Base-by-base conservation (phyloP, 1,140 invertebrate species). In the Pinna nobilis region DNA sequence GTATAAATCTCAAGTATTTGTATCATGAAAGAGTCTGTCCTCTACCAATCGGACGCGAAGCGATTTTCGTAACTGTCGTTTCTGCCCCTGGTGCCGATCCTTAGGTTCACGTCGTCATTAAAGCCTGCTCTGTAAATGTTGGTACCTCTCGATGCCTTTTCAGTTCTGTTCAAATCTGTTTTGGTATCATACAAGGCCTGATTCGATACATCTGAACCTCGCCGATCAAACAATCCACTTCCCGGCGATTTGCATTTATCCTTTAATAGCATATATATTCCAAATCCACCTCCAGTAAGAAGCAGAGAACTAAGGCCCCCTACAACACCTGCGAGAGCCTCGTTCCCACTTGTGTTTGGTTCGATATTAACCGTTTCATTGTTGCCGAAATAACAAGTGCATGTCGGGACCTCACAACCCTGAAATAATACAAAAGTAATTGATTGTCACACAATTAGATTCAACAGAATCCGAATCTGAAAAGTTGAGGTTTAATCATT, bases 241-340 rank as follows among this genome's bases (percentile, higher is more conserved):
- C 18, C 55, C 28, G 55, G 37, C 7, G 41, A 5, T n/a, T 44
- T 51, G 33, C 55, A 70, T 13, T 57, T 39, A 18, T 33, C 44
- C 23, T 70, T 41, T 1, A 60, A 39, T 11, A 70, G 35, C 39
- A 60, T 50, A 33, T 66, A 73, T 50, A 73, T 30, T n/a, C 63
- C 70, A 50, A 73, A 25, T 6, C 63, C 71, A 68, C 65, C 39
- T 44, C 71, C 71, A n/a, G 71, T 68, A 11, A 68, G 3, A 51
- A 74, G 25, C n/a, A 68, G n/a, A 13, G 71, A 74, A 63, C 64
- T 63, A 41, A 74, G 35, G n/a, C 55, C 71, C 28, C 64, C 64
- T 0, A 74, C 71, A 11, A 39, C 60, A 44, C 65, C 71, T 18
- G 64, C 59, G 18, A 74, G 33, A 44, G 59, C 71, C 30, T 74